phyloP scores from a whole-genome alignment of 2,113 vertebrate species.

The Halcyon malimbica region DNA sequence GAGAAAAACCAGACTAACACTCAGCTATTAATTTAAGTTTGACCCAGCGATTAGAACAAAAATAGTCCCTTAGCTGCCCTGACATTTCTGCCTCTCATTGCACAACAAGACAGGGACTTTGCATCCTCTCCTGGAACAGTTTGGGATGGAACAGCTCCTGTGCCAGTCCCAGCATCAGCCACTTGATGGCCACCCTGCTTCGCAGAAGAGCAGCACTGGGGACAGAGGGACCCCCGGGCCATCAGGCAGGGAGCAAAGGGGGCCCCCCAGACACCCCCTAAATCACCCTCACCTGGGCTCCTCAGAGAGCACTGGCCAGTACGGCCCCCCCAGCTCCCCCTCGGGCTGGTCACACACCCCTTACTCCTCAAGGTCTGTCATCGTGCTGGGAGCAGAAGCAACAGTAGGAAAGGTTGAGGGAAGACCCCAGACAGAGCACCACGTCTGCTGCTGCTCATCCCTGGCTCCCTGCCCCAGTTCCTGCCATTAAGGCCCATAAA shows the following conservation, averaged over 20 bases:
- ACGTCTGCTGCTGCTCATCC: no score
- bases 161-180: neutral
- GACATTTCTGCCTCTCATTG: neutral
- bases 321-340: no score
- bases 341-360: accelerated
- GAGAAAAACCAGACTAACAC: neutral
- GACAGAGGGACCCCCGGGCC: neutral
- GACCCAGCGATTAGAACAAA: accelerated
- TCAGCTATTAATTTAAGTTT: neutral
- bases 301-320: neutral
- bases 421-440: neutral
- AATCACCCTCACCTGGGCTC: neutral
- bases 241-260: neutral
- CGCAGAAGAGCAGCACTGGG: neutral
- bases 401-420: accelerated
- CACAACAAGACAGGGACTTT: neutral
- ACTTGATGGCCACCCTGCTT: conserved; percentile 32
- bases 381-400: neutral
- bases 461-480: neutral
- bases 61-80: neutral
- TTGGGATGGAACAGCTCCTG: neutral
- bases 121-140: neutral
- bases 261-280: neutral
- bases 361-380: neutral
- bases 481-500: accelerated